Base-by-base conservation (phyloP, 2,113 vertebrate species). In the Mirza zaza region DNA sequence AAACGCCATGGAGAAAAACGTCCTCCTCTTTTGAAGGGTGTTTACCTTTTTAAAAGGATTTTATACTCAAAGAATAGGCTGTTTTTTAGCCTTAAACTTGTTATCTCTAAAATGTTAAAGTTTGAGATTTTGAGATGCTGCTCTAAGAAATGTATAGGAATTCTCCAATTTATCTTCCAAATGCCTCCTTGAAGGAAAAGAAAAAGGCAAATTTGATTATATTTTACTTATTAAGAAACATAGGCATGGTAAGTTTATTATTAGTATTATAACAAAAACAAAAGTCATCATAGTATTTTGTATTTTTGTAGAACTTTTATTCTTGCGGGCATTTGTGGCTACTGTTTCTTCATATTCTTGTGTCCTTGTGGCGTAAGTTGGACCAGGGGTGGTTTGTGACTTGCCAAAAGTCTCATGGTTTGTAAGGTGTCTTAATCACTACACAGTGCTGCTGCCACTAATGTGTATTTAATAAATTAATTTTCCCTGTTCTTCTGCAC, bases 141-240 rank as follows among this genome's bases (percentile, higher is more conserved):
- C 29, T 83, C 25, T 83, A 83, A 88, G 67, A 80, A 91, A 75
- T 45, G 8, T 50, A 59, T 50, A 87, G 8, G 39, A 71, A 81
- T 81, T 67, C 57, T 73, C 82, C 12, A 52, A 86, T 85, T 88
- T 84, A 34, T 85, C 84, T 89, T 94, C n/a, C 20, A 52, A 89
- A 86, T 86, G 17, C 25, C 25, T 92, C 55, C n/a, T 39, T 36
- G 0, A 70, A 9, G 5, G 27, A 11, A 32, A 42, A 59, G 65
- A 29, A 27, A 21, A 23, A 77, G 71, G 2, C 52, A 76, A 2
- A 25, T 83, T 45, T 90, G 68, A 57, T 82, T 57, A 57, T 52
- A 73, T 90, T 83, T 87, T 77, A 52, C 55, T 77, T 79, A 76
- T 55, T 82, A 81, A 29, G 65, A 94, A 83, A 73, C 27, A 91